Conservation (phyloP, 2,797 vertebrate genomes). For the Sebastes minor region DNA sequence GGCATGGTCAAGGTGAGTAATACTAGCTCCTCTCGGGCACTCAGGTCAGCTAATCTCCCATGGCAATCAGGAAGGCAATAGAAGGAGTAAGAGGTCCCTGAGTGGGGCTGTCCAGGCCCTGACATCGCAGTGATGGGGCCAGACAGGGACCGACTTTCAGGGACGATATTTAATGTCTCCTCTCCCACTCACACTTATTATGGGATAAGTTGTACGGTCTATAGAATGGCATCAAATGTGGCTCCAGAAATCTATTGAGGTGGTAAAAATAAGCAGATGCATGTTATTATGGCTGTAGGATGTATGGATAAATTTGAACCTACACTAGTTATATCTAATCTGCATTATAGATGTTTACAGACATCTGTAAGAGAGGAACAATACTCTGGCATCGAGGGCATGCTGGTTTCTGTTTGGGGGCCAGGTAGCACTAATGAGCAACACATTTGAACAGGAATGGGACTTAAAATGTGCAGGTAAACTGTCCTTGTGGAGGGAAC, state of each 20-base stretch:
- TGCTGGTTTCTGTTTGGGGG: background rate
- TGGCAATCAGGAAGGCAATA: slow-evolving; percentile 67
- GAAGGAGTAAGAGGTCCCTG: slow-evolving; percentile 44
- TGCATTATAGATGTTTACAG: background rate
- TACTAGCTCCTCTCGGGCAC: slow-evolving; percentile 44
- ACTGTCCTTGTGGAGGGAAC: background rate
- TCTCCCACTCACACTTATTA: background rate
- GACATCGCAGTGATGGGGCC: slow-evolving; percentile 45
- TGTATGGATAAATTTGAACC: background rate
- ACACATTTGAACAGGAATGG: background rate
- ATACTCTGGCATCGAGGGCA: background rate
- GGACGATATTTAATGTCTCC: slow-evolving; percentile 16
- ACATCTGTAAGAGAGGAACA: background rate
- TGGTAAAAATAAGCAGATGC: background rate
- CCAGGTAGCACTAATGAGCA: background rate
- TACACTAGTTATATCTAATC: background rate
- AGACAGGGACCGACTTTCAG: slow-evolving; percentile 13
- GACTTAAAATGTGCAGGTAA: background rate
- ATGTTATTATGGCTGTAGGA: background rate
- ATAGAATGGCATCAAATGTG: background rate
- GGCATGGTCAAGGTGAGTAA: slow-evolving; percentile 67
- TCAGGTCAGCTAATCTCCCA: slow-evolving; percentile 68
- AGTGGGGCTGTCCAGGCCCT: slow-evolving; percentile 40
- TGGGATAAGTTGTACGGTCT: background rate
- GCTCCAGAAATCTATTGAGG: background rate